These are phyloP conservation scores for Speoplatyrhinus poulsoni DNA, from an alignment of 2,113 vertebrate genomes.

Conservation along the genomic window DNA sequence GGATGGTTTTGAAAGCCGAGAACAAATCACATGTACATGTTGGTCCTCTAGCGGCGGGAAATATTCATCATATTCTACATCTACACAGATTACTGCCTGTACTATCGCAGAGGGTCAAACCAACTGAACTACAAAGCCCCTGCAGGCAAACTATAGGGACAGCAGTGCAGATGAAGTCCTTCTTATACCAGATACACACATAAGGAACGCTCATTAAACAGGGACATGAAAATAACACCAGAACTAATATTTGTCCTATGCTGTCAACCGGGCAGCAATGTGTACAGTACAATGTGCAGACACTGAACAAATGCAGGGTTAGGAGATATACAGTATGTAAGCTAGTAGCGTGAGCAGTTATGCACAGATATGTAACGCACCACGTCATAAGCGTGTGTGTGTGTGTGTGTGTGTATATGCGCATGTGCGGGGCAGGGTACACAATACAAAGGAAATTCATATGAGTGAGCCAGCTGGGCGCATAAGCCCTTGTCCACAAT, in stretches of 20 bases:
- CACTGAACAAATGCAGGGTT: background rate
- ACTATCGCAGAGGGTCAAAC: too few relatives aligned
- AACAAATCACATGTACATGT: too few relatives aligned
- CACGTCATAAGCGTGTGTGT: constrained; percentile 4
- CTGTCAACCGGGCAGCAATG: constrained; percentile 1
- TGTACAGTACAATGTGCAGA: constrained; percentile 8
- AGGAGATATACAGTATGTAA: constrained; percentile 26
- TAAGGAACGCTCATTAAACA: constrained; percentile 56
- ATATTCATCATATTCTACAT: too few relatives aligned
- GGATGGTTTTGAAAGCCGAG: too few relatives aligned
- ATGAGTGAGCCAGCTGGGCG: constrained; percentile 75
- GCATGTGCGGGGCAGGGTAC: constrained; percentile 35
- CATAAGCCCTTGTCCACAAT: constrained; percentile 76
- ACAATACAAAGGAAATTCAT: constrained; percentile 74
- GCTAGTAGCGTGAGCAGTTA: constrained; percentile 19
- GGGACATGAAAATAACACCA: constrained; percentile 50
- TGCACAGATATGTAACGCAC: constrained; percentile 19
- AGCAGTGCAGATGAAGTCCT: constrained; percentile 4
- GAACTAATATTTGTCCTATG: constrained; percentile 8
- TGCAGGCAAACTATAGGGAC: too few relatives aligned
- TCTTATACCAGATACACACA: constrained; percentile 56
- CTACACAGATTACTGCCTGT: too few relatives aligned
- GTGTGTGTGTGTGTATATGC: constrained; percentile 15
- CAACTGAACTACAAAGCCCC: background rate
- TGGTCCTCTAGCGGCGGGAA: too few relatives aligned